A percentile compares a stretch with the other conserved stretches of the same genome.
phyloP scores from a whole-genome alignment of 2,888 invertebrate species.

The Leucoptera coffeella region DNA sequence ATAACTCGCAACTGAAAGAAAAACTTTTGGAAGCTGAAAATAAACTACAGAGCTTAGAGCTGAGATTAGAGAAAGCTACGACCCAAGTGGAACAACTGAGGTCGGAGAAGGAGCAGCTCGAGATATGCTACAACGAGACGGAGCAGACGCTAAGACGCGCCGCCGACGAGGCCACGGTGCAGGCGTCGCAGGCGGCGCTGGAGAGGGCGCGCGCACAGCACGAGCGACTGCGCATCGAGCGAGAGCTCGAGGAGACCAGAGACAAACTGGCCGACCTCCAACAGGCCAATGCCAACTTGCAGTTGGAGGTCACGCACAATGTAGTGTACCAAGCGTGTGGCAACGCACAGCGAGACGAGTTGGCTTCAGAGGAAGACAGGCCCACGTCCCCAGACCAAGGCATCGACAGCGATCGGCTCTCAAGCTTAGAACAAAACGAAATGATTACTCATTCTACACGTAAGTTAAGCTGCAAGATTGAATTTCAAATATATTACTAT shows the following conservation, averaged over 20 bases:
- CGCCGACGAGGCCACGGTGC: constrained; percentile 65
- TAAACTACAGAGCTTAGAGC: constrained; percentile 22
- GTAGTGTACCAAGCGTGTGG: constrained; percentile 14
- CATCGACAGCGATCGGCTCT: constrained; percentile 77
- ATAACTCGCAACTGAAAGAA: constrained; percentile 16
- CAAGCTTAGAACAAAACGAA: constrained; percentile 57
- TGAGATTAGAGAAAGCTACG: constrained; percentile 17
- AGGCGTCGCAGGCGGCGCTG: constrained; percentile 66
- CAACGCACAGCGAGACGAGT: constrained; percentile 21
- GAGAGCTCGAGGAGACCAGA: constrained; percentile 53
- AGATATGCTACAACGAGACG: constrained; percentile 32
- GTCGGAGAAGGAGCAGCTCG: constrained; percentile 30
- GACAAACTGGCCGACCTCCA: constrained; percentile 28
- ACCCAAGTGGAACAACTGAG: constrained; percentile 22
- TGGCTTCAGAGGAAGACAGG: constrained; percentile 32
- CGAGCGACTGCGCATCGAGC: constrained; percentile 62
- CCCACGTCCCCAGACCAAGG: constrained; percentile 78
- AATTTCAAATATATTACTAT: no score
- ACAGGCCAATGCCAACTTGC: constrained; percentile 25
- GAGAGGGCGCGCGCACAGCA: constrained; percentile 69
- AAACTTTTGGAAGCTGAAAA: constrained; percentile 16
- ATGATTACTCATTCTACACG: constrained; percentile 34
- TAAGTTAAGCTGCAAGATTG: no score
- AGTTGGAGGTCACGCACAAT: constrained; percentile 40
- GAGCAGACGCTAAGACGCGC: constrained; percentile 58